phyloP scores from a whole-genome alignment of 64 coral and sea anemone genomes.

The Montipora sp. region DNA sequence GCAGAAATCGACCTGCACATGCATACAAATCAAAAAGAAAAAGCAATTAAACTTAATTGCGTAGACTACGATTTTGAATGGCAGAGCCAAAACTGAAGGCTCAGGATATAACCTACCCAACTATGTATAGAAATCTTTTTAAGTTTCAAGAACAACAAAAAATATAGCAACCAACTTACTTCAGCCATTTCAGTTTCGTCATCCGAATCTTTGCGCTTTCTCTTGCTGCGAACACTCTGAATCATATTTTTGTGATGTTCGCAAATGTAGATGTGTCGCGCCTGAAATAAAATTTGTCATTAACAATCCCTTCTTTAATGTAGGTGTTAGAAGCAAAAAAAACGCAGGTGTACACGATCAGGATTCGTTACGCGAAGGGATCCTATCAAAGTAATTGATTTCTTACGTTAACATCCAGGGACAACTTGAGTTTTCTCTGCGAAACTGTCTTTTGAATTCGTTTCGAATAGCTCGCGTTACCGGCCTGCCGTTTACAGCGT shows the following conservation, averaged over 20 bases:
- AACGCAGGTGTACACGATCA: neutral
- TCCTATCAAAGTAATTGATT: constrained; percentile 8
- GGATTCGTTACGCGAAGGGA: neutral
- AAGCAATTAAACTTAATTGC: constrained; percentile 8
- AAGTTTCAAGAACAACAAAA: neutral
- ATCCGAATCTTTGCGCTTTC: constrained; percentile 99
- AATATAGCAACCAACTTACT: constrained; percentile 50
- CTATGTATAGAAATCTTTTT: too few species aligned
- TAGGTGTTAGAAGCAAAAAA: constrained; percentile 7
- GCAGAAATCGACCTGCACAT: constrained; percentile 88
- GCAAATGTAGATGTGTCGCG: constrained; percentile 98
- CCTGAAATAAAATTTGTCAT: constrained; percentile 58
- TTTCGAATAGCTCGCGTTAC: constrained; percentile 99
- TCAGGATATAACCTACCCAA: neutral
- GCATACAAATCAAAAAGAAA: too few species aligned
- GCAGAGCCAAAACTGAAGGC: neutral
- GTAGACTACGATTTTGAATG: too few species aligned
- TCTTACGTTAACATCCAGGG: constrained; percentile 86
- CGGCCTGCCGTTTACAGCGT: constrained; percentile 83
- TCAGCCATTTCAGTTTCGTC: constrained; percentile 89
- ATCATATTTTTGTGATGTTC: constrained; percentile 99
- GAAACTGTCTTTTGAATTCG: constrained; percentile 99
- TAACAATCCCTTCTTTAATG: neutral
- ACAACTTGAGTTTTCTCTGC: constrained; percentile 98
- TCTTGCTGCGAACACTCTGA: constrained; percentile 97